Base-by-base conservation (phyloP, 2,888 invertebrate species). In the Epinotia ramella region DNA sequence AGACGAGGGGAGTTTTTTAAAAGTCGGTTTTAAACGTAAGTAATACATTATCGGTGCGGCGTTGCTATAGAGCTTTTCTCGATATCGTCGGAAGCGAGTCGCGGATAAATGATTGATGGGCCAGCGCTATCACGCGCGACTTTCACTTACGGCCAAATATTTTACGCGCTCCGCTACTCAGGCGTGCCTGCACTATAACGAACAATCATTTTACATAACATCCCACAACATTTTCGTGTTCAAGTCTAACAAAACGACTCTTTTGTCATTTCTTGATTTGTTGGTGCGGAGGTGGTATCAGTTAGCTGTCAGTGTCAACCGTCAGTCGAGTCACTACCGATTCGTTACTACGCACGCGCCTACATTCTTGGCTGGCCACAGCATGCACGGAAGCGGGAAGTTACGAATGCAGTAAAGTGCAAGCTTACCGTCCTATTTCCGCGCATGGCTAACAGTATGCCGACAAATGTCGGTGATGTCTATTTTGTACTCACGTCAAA, bases 81-180 rank as follows among this genome's bases (percentile, higher is more conserved):
- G 88, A 91, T 93, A 90, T 86, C 86, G 88, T 84, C 85, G 84
- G 85, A 84, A 89, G 87, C 88, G 88, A 85, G 84, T 87, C 86
- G 84, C 84, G 89, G 90, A 91, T 93, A 91, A 91, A 93, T 94
- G 93, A 94, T 93, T 92, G 94, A 94, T 94, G 88, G 85, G 77
- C 83, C 80, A 76, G 81, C 85, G 88, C 87, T 87, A 87, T 88
- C 89, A 89, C 86, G 87, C 85, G 87, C 82, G 87, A 87, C 88
- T 90, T 91, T 91, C 89, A 89, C 90, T 91, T 87, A 88, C 89
- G 86, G 80, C 88, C 89, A 91, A 90, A 91, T 88, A 88, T 91
- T 90, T 90, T 80, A 81, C 78, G 78, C 78, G 71, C 78, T 72
- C 69, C 76, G 67, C 67, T 60, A 59, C 69, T 69, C 60, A 24